phyloP scores from a whole-genome alignment of 2,888 invertebrate species.

The Luperina testacea region DNA sequence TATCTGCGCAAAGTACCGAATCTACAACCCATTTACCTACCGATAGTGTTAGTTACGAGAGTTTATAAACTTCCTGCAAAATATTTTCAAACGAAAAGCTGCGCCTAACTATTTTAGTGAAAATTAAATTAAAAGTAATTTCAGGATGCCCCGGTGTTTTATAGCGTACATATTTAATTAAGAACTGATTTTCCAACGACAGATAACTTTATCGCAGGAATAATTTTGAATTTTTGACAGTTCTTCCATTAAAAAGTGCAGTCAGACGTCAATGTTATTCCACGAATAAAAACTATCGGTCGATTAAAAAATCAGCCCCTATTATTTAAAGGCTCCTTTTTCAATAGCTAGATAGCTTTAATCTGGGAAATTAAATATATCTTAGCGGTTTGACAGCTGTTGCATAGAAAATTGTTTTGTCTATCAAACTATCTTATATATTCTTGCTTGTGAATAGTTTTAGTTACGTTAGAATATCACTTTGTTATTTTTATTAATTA shows the following conservation, averaged over 20 bases:
- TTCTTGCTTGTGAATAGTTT: not conserved
- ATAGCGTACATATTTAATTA: not conserved
- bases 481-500: not conserved
- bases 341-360: not conserved
- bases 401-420: not conserved
- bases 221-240: too few relatives aligned
- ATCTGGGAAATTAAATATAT: not conserved
- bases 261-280: too few relatives aligned
- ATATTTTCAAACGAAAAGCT: slow-evolving; percentile 27
- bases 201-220: too few relatives aligned
- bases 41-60: not conserved
- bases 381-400: not conserved
- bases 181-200: too few relatives aligned
- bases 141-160: not conserved
- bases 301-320: too few relatives aligned
- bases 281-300: too few relatives aligned
- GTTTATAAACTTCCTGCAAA: not conserved
- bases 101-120: not conserved
- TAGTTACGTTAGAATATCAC: not conserved
- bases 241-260: too few relatives aligned
- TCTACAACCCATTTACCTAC: not conserved
- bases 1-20: not conserved
- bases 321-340: not conserved
- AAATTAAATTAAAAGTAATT: slow-evolving; percentile 2
- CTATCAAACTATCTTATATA: not conserved